phyloP scores from a whole-genome alignment of 1,140 invertebrate genomes.

The Drosophila tani region DNA sequence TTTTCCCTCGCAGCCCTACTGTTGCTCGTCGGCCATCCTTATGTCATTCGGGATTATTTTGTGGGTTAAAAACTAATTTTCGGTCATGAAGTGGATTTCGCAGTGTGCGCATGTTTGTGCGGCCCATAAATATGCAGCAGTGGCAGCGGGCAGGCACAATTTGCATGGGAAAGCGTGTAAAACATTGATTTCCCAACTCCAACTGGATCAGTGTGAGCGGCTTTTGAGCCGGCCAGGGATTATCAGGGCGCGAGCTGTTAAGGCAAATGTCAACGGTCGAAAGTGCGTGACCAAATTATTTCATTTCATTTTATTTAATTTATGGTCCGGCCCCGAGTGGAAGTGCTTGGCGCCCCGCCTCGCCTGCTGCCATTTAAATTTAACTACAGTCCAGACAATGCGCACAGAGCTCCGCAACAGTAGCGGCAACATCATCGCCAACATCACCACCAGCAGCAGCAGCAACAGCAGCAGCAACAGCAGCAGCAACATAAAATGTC shows the following conservation, averaged over 20 bases:
- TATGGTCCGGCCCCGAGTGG: slow-evolving; percentile 34
- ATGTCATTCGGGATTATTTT: slow-evolving; percentile 84
- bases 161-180: slow-evolving; percentile 53
- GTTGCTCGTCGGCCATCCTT: slow-evolving; percentile 64
- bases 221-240: slow-evolving; percentile 31
- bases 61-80: slow-evolving; percentile 84
- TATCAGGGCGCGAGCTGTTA: slow-evolving; percentile 37
- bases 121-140: slow-evolving; percentile 75
- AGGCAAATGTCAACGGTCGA: slow-evolving; percentile 55
- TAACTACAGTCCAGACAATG: slow-evolving; percentile 69
- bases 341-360: slow-evolving; percentile 31
- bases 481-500: slow-evolving; percentile 66
- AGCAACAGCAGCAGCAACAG: slow-evolving; percentile 41
- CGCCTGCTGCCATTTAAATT: slow-evolving; percentile 66
- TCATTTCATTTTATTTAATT: slow-evolving; percentile 73
- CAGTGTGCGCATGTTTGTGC: slow-evolving; percentile 56
- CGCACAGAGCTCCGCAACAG: slow-evolving; percentile 28
- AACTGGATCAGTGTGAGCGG: slow-evolving; percentile 27
- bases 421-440: slow-evolving; percentile 27
- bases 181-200: slow-evolving; percentile 46
- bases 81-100: slow-evolving; percentile 80
- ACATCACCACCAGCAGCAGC: slow-evolving; percentile 26
- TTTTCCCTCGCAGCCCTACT: slow-evolving; percentile 15
- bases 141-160: slow-evolving; percentile 35
- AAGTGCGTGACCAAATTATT: slow-evolving; percentile 59